Evolutionary conservation across 2,888 invertebrate species (phyloP), one percentile per base, ranked within the genome.

Genomic region (Anoncus sp.): DNA sequence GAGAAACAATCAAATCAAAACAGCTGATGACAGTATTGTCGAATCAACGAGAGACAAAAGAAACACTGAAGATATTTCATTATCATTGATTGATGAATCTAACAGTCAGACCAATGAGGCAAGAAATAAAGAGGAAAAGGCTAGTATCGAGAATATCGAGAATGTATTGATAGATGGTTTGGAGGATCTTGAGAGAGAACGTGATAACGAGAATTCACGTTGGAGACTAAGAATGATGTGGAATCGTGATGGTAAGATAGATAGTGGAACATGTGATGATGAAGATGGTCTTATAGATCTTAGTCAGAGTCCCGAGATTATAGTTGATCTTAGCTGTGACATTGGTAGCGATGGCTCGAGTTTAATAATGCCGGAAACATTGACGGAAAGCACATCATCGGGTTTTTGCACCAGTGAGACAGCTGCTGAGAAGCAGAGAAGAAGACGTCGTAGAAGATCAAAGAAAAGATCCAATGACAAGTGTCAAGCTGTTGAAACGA

Each of bases 231-330:
- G 67, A 16, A 63, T 24, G n/a, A 18, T 22, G 31, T 18, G 24
- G 22, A 16, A 45, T 10, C 35, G 24, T 35, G 31, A 24, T 1
- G 14, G 27, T 16, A 35, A n/a, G 62, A 38, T 38, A 12, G 38
- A 10, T 2, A 38, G 6, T 2, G 10, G 38, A n/a, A n/a, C n/a
- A n/a, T n/a, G n/a, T n/a, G n/a, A n/a, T n/a, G n/a, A n/a, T 12
- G 38, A 78, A 7, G 47, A 38, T 4, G n/a, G 51, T 67, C 59
- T 77, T 14, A 70, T 77, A 35, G 77, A 77, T 35, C 53, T 69
- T 12, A 65, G 62, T 0, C 35, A 43, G 10, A 74, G 74, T 18
- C 77, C 77, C 12, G 77, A 70, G 38, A 63, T 38, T n/a, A 60
- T n/a, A n/a, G 10, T 38, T 38, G 38, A 73, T 31, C 14, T 59